phyloP scores from a whole-genome alignment of 2,888 invertebrate species.

The Scelioninae gen. 1 region DNA sequence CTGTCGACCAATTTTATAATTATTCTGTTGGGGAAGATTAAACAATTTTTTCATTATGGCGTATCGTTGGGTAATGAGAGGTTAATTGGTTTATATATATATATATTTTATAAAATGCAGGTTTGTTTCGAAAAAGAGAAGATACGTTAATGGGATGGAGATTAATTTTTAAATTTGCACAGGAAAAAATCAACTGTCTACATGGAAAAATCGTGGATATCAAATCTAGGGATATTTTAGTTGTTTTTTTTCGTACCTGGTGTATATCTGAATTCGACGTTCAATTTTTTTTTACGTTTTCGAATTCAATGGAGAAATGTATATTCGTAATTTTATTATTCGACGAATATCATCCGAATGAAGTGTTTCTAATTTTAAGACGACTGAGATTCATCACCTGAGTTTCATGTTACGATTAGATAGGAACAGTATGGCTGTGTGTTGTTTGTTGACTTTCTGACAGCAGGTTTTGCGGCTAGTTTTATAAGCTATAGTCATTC shows the following conservation, averaged over 20 bases:
- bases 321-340: background rate
- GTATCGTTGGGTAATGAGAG: background rate
- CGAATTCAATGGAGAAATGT: no score
- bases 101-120: no score
- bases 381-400: background rate
- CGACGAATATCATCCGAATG: slow-evolving; percentile 2
- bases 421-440: slow-evolving; percentile 13
- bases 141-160: no score
- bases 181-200: no score
- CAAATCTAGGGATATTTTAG: no score
- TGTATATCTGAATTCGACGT: no score
- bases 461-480: slow-evolving; percentile 38
- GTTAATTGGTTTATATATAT: background rate
- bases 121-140: no score
- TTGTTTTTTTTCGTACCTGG: no score
- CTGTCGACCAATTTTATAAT: slow-evolving; percentile 4
- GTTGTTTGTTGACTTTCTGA: slow-evolving; percentile 39
- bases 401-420: slow-evolving; percentile 41
- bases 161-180: no score
- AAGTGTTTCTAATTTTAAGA: slow-evolving; percentile 15
- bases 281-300: no score
- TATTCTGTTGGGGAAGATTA: slow-evolving; percentile 14
- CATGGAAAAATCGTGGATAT: no score
- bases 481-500: slow-evolving; percentile 39
- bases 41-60: slow-evolving; percentile 18